Evolutionary conservation across 1,140 invertebrate genomes (phyloP), one percentile per base, ranked within the genome.

Genomic region (Polypedilum pembai): DNA sequence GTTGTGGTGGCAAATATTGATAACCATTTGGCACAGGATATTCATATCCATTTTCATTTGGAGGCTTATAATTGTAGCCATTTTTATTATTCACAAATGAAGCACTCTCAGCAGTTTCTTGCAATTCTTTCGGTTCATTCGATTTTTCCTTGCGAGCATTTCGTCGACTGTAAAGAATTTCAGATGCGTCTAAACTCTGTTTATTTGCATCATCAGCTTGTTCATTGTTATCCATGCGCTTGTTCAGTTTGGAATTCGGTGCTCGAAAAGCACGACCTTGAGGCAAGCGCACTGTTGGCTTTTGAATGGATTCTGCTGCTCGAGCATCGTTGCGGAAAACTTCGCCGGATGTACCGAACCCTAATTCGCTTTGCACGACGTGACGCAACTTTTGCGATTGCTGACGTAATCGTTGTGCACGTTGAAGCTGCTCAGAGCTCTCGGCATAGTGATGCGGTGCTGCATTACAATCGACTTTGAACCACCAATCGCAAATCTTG

Each of bases 401-500:
- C 65, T 69, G 65, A 21, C 65, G 65, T 69, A 69, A 69, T 69
- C 3, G 80, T 80, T 0, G 80, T 80, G 74, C 81, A 79, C 7
- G 80, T 80, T 3, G 79, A 75, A 89, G 79, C 73, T 90, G 89
- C 79, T 93, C 91, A 1, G 91, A 90, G 77, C 93, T 94, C 78
- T 93, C 89, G 74, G 92, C 91, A 78, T 94, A 94, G 8, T 91
- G 85, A 18, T 89, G 89, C 0, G 89, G 86, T 1, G 92, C 90
- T 76, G 88, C 89, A 73, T 88, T 87, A 79, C 93, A 95, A 79
- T 94, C 90, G 74, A 95, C 93, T 84, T 94, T 94, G 83, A 94
- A 94, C 93, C 93, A 95, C 93, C 93, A 95, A 83, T 94, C 92
- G 83, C 94, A 95, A 78, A 93, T 94, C 45, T 56, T 15, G 45